A percentile compares a stretch with the other conserved stretches of the same genome.
Evolutionary conservation across 2,888 invertebrate species (phyloP).

Genomic region (Cylindroiulus punctatus): DNA sequence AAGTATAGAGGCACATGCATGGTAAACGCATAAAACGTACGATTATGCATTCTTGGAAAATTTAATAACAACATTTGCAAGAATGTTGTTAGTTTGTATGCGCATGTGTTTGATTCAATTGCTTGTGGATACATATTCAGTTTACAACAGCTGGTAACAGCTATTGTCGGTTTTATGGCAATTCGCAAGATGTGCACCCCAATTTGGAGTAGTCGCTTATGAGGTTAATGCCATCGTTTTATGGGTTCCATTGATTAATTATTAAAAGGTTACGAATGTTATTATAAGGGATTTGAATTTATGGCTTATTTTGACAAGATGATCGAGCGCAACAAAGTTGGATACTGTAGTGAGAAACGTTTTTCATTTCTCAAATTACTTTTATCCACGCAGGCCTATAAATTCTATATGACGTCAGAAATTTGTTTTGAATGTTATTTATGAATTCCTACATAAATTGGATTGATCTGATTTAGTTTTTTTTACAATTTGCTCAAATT

Average conservation of each 20-base stretch:
- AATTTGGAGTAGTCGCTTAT: neutral
- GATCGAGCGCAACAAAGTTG: no score
- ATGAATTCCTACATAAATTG: no score
- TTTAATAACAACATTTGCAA: neutral
- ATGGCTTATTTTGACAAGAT: neutral
- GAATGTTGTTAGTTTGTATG: neutral
- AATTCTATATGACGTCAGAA: no score
- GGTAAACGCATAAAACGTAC: neutral
- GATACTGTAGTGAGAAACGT: no score
- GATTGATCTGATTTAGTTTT: no score
- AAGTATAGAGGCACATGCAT: neutral
- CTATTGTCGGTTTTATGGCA: neutral
- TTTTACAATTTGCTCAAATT: no score
- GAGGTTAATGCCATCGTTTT: slow-evolving; percentile 7
- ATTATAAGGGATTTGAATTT: neutral
- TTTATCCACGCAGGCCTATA: no score
- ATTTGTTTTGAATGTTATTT: no score
- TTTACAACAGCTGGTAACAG: neutral
- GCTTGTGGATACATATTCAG: neutral
- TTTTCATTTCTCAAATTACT: no score
- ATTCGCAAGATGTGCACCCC: neutral
- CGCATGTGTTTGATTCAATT: neutral
- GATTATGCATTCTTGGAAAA: neutral
- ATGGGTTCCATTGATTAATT: neutral
- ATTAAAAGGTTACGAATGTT: neutral